Percentiles rank a stretch among this genome's conserved stretches.
Conservation (phyloP, 2,888 invertebrate genomes). For the Sinohyriopsis cumingii region DNA sequence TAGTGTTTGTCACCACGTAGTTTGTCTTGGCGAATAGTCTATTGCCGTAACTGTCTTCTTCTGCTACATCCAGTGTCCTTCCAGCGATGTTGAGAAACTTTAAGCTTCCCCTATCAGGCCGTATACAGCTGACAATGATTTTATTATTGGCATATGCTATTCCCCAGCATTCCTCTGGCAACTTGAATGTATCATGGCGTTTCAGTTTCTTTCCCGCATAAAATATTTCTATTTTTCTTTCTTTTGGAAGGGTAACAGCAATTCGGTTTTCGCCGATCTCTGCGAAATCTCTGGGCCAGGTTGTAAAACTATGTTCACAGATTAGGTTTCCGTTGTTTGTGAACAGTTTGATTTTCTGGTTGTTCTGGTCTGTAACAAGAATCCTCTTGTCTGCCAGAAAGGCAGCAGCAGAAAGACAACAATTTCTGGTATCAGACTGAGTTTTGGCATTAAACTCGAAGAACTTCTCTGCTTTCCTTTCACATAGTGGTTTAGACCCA, state of each 20-base stretch:
- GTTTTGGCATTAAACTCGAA: constrained; percentile 37
- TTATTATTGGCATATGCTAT: constrained; percentile 28
- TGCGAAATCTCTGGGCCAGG: constrained; percentile 38
- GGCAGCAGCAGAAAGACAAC: constrained; percentile 32
- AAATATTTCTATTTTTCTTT: constrained; percentile 38
- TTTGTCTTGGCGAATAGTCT: constrained; percentile 40
- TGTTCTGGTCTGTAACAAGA: constrained; percentile 35
- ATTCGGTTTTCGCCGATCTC: constrained; percentile 35
- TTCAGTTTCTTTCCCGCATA: constrained; percentile 35
- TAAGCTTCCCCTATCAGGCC: constrained; percentile 31
- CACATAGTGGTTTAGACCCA: constrained; percentile 28
- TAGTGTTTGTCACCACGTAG: constrained; percentile 29
- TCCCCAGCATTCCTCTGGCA: constrained; percentile 41
- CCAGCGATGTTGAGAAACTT: constrained; percentile 37
- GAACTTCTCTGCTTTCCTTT: constrained; percentile 31
- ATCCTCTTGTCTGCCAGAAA: constrained; percentile 33
- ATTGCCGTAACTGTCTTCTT: constrained; percentile 31
- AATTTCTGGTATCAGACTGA: constrained; percentile 30
- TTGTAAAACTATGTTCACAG: constrained; percentile 34
- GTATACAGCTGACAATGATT: constrained; percentile 33
- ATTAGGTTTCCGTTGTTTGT: constrained; percentile 25
- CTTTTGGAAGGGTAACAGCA: constrained; percentile 36
- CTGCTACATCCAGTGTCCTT: constrained; percentile 30
- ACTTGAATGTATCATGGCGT: constrained; percentile 32
- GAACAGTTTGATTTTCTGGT: constrained; percentile 39